Base-by-base conservation (phyloP, 2,113 vertebrate species). In the Cairina moschata region DNA sequence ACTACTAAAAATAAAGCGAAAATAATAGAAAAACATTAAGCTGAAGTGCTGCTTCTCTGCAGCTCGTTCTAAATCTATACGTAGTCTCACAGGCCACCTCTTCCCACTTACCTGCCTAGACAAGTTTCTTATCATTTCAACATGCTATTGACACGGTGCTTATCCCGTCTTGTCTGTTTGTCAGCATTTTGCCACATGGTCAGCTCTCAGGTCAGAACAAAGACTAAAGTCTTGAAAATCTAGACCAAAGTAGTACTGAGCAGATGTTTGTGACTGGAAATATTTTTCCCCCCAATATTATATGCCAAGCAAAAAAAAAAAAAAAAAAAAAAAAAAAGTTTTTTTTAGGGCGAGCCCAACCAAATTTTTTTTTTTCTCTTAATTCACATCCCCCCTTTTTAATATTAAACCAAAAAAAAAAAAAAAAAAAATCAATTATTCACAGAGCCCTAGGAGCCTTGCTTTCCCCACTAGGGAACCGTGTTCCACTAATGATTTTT, bases 391-490 rank as follows among this genome's bases (percentile, higher is more conserved):
- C n/a, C n/a, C n/a, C n/a, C n/a, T n/a, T n/a, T n/a, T n/a, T n/a
- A n/a, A n/a, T n/a, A n/a, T n/a, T n/a, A n/a, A n/a, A n/a, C 40
- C 9, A 59, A 36, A 59, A 32, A 25, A 73, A 71, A 58, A 42
- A 28, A 8, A 11, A 21, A 46, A 63, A 17, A 18, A 81, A 81
- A 92, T 96, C 81, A 95, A 90, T 97, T 93, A 96, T 94, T 95
- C 87, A 90, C 78, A 66, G 66, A 96, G 36, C 82, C 90, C 90
- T 90, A 36, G 69, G 90, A 91, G 95, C 63, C 59, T 63, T 50
- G 31, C 62, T 86, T 78, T 36, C 58, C 59, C 40, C 93, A 94
- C 87, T 23, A 94, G 90, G 82, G 95, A 95, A 88, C 62, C 62
- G 42, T 4, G 81, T 87, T 91, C 66, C 52, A 56, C 63, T 94